Conservation (phyloP, 2,113 vertebrate genomes). For the Anas platyrhynchos region DNA sequence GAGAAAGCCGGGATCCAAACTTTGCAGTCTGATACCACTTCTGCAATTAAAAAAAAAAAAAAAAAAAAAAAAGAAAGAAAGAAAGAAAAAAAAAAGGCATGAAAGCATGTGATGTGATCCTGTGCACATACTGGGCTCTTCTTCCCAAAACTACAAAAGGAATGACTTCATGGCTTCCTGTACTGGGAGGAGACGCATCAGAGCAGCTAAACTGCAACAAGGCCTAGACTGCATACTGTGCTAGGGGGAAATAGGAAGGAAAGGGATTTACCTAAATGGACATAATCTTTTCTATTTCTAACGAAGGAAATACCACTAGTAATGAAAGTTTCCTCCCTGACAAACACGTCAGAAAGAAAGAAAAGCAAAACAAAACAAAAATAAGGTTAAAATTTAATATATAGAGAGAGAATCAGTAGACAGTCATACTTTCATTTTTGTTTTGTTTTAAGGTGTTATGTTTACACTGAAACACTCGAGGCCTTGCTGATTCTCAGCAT, state of each 20-base stretch:
- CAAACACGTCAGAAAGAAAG: not conserved
- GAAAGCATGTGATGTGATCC: accelerated
- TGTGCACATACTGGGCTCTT: not conserved
- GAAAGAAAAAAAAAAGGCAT: too few species aligned
- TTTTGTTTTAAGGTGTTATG: not conserved
- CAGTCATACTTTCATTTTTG: not conserved
- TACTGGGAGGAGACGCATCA: not conserved
- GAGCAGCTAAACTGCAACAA: not conserved
- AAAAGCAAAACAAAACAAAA: not conserved
- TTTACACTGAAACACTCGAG: not conserved
- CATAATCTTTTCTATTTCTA: not conserved
- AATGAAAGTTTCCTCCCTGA: not conserved
- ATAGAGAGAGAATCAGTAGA: not conserved
- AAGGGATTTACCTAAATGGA: not conserved
- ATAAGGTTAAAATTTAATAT: not conserved
- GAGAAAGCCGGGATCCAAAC: not conserved
- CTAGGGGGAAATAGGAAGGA: not conserved
- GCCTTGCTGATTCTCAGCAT: not conserved
- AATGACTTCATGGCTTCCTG: not conserved
- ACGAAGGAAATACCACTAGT: not conserved
- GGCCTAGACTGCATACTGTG: not conserved
- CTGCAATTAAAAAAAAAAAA: not conserved
- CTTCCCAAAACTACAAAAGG: not conserved
- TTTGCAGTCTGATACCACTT: not conserved
- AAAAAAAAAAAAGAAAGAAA: too few species aligned